A percentile compares a stretch with the other conserved stretches of the same genome.
These are phyloP conservation scores for Antheraea mylitta DNA, from an alignment of 1,140 invertebrate species.

Conservation along the genomic window DNA sequence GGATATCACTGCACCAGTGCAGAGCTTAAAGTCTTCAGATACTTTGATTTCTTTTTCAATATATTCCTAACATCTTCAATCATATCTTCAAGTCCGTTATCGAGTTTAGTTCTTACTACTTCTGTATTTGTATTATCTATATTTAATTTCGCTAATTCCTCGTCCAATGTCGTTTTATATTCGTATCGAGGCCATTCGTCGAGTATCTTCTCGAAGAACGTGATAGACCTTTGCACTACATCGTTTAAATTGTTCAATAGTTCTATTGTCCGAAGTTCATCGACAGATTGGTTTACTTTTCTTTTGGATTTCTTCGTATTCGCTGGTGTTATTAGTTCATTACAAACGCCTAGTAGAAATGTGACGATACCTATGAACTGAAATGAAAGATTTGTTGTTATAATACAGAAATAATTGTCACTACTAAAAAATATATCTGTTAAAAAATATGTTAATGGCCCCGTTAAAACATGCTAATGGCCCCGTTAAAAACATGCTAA, in stretches of 20 bases:
- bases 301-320: slow-evolving; percentile 61
- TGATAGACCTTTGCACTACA: slow-evolving; percentile 43
- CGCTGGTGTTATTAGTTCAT: slow-evolving; percentile 47
- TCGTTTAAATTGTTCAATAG: slow-evolving; percentile 54
- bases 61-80: slow-evolving; percentile 54
- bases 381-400: slow-evolving; percentile 18
- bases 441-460: too few relatives aligned
- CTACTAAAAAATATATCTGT: too few relatives aligned
- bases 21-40: slow-evolving; percentile 44
- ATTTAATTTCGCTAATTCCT: slow-evolving; percentile 38
- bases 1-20: slow-evolving; percentile 32
- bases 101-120: slow-evolving; percentile 50
- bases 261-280: slow-evolving; percentile 49
- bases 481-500: too few relatives aligned
- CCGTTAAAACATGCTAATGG: too few relatives aligned
- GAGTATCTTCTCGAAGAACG: slow-evolving; percentile 46
- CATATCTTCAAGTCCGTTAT: slow-evolving; percentile 47
- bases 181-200: slow-evolving; percentile 53
- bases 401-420: not conserved
- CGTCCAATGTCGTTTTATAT: slow-evolving; percentile 38
- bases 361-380: slow-evolving; percentile 65
- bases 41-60: slow-evolving; percentile 59
- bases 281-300: slow-evolving; percentile 57
- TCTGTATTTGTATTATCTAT: slow-evolving; percentile 43
- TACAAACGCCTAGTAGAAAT: slow-evolving; percentile 59